A percentile compares a stretch with the other conserved stretches of the same genome.
Conservation (phyloP, 2,113 vertebrate species). For the Galbula dea region DNA sequence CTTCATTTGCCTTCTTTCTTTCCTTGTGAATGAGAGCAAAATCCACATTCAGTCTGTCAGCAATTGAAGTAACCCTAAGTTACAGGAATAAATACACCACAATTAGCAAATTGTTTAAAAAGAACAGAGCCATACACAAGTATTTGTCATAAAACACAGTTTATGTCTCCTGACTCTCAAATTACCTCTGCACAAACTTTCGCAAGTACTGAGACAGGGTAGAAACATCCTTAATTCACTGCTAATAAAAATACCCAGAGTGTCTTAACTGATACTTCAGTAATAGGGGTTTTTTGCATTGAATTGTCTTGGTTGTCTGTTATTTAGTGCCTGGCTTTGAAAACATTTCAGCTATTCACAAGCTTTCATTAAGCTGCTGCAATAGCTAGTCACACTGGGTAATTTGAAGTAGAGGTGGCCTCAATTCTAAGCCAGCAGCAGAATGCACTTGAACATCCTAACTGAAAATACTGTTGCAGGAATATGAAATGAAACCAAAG, state of each 20-base stretch:
- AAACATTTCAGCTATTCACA: neutral
- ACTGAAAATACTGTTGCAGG: neutral
- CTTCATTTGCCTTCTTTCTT: slow-evolving; percentile 93
- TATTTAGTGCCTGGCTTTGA: neutral
- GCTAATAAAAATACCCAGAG: neutral
- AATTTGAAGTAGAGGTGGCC: neutral
- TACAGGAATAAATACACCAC: neutral
- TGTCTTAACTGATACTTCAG: neutral
- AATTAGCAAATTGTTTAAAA: neutral
- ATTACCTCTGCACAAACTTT: neutral
- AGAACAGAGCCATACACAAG: neutral
- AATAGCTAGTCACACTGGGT: neutral
- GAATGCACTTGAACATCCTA: neutral
- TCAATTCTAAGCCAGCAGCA: neutral
- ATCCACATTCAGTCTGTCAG: slow-evolving; percentile 92
- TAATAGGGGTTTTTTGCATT: neutral
- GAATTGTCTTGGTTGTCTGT: neutral
- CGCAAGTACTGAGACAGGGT: neutral
- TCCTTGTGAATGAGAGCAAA: slow-evolving; percentile 97
- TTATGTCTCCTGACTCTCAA: neutral
- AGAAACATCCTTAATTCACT: neutral
- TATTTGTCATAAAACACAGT: neutral
- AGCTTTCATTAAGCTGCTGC: neutral
- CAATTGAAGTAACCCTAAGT: slow-evolving; percentile 90
- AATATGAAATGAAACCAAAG: neutral